Evolutionary conservation across 2,888 invertebrate genomes (phyloP), one percentile per base, ranked within the genome.

Genomic region (Apotomis turbidana): DNA sequence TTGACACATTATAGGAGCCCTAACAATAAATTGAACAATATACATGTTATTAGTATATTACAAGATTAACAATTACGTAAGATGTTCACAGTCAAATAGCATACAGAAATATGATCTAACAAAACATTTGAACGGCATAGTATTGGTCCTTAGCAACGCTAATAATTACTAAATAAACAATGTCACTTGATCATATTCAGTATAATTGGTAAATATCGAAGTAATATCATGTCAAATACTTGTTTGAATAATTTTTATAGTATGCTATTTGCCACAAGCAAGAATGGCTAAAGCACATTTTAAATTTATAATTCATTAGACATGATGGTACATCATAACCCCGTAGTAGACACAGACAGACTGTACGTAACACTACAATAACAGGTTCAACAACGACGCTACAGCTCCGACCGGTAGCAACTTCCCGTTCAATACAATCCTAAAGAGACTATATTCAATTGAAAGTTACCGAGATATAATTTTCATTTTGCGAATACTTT

Each of bases 11-110:
- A 88, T 87, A 88, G 85, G 86, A 85, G 85, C 79, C 88, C 90
- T 91, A 90, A 89, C 86, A 89, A 89, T 90, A 91, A 87, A 80
- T 85, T 85, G 87, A 90, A 90, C 88, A 92, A 91, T 91, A 91
- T 92, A 92, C 90, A 91, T 87, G 85, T 87, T 87, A 86, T 78
- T 81, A 78, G 78, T 91, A 91, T 90, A 87, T 87, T 92, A 92
- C 90, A 93, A 90, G 86, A 86, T 86, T 85, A 86, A 86, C 85
- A 85, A 85, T 81, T 82, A 84, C 86, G 85, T 84, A 84, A 80
- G 81, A 81, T 84, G 80, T 82, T 86, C 83, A 87, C 84, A 85
- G 82, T 84, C 80, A 81, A 83, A 79, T 81, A 83, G 84, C 85
- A 86, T 86, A 84, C 80, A 83, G 82, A 81, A 84, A 85, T 86